Evolutionary conservation across 2,113 vertebrate species (phyloP), one percentile per base, ranked within the genome.

Genomic region (Perccottus glenii): DNA sequence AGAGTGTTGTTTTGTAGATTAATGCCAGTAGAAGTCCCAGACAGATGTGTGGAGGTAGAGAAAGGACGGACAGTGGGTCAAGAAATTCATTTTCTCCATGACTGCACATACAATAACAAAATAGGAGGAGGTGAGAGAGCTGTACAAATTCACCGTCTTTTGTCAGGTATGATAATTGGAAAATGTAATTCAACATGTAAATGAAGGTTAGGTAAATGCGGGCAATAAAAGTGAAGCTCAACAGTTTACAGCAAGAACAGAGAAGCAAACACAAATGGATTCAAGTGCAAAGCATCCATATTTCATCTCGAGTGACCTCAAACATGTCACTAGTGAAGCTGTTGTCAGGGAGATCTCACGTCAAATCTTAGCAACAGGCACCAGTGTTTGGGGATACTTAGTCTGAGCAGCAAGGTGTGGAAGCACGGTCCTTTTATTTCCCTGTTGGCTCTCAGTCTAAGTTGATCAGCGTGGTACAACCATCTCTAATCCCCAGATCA

Each of bases 1-100:
- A 35, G 32, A 11, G 11, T 48, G 69, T 47, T 60, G 42, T 52
- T 10, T 38, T 33, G 44, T 36, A 19, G 27, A 52, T 12, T n/a
- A 64, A 58, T 19, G 55, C 50, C 56, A 46, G 55, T 38, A 50
- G 43, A 43, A 66, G 59, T 61, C 40, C 14, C 16, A 48, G 43
- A 50, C 45, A 73, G 66, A 57, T 61, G 61, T 60, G 6, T 16
- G 38, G 51, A 57, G 63, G 35, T 14, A 48, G 36, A 19, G 46
- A 46, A 45, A 65, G 45, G 56, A 52, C 48, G 9, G 52, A 56
- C 72, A 71, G 42, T 57, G 53, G 56, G 62, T 74, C 44, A 66
- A 4, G 76, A 85, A 75, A 76, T 81, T 67, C 8, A 90, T 87
- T 90, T 87, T 81, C 77, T 77, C 14, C 83, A 61, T 80, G 84